A percentile compares a stretch with the other conserved stretches of the same genome.
Evolutionary conservation across 2,797 vertebrate species (phyloP).

Genomic region (Gymnothorax reevesii): DNA sequence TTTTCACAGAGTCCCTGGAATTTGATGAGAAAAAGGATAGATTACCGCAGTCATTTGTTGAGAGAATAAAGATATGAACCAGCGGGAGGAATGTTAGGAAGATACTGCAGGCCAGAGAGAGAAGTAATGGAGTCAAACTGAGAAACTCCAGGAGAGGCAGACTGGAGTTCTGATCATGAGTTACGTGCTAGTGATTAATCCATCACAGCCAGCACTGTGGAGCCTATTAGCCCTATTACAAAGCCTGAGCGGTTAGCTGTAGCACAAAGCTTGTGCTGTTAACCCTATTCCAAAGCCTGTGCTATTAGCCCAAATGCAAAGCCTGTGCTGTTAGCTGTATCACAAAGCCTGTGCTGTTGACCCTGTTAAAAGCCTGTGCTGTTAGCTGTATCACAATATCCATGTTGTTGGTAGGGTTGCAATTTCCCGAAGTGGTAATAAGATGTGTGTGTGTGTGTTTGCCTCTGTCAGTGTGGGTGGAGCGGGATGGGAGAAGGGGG

Average conservation of each 20-base stretch:
- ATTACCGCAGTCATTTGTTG: conserved; percentile 70
- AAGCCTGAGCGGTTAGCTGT: no score
- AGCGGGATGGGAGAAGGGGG: no score
- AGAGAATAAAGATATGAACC: conserved; percentile 59
- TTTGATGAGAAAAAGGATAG: conserved; percentile 66
- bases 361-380: no score
- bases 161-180: conserved; percentile 79
- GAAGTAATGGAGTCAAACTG: conserved; percentile 77
- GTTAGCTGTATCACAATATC: no score
- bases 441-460: no score
- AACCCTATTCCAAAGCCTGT: no score
- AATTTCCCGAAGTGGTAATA: no score
- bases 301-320: no score
- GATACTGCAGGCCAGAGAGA: conserved; percentile 69
- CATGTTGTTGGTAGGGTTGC: no score
- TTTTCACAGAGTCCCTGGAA: conserved; percentile 61
- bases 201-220: conserved; percentile 53
- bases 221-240: background rate
- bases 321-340: no score
- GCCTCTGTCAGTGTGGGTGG: no score
- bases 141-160: conserved; percentile 74
- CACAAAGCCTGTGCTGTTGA: no score
- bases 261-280: background rate
- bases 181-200: conserved; percentile 76
- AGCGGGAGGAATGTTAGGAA: conserved; percentile 67